Evolutionary conservation across 2,888 invertebrate genomes (phyloP).

Genomic region (Euphydryas editha): DNA sequence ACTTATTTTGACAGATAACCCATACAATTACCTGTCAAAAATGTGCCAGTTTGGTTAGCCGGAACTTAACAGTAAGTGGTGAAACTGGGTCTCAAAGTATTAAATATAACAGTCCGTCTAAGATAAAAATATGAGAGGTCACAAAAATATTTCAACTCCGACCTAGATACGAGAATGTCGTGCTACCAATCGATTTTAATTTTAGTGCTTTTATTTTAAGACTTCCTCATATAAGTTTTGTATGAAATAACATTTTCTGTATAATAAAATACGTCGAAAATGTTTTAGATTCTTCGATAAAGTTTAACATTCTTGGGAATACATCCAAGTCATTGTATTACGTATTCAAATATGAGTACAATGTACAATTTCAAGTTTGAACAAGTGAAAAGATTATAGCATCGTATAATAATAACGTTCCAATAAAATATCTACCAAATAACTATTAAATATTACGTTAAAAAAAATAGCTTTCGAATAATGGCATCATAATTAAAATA

Average conservation of each 20-base stretch:
- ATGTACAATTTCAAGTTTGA: not conserved
- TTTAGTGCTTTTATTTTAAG: conserved; percentile 48
- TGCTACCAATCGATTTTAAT: conserved; percentile 57
- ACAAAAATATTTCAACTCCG: conserved; percentile 58
- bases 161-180: conserved; percentile 61
- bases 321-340: conserved; percentile 43
- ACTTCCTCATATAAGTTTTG: conserved; percentile 35
- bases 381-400: conserved; percentile 3
- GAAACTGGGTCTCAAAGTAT: too few relatives aligned
- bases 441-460: not conserved
- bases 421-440: not conserved
- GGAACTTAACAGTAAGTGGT: too few relatives aligned
- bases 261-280: conserved; percentile 40
- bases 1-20: too few relatives aligned
- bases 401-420: not conserved
- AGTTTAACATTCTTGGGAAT: conserved; percentile 43
- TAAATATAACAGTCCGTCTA: conserved; percentile 18
- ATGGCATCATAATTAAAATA: too few relatives aligned
- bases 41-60: too few relatives aligned
- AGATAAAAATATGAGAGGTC: conserved; percentile 52
- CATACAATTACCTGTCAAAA: too few relatives aligned
- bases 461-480: not conserved
- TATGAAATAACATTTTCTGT: conserved; percentile 39
- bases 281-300: conserved; percentile 36
- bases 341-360: conserved; percentile 26